Percentiles rank a stretch among this genome's conserved stretches.
phyloP scores from a whole-genome alignment of 2,888 invertebrate species.

The Stomorhina lunata region DNA sequence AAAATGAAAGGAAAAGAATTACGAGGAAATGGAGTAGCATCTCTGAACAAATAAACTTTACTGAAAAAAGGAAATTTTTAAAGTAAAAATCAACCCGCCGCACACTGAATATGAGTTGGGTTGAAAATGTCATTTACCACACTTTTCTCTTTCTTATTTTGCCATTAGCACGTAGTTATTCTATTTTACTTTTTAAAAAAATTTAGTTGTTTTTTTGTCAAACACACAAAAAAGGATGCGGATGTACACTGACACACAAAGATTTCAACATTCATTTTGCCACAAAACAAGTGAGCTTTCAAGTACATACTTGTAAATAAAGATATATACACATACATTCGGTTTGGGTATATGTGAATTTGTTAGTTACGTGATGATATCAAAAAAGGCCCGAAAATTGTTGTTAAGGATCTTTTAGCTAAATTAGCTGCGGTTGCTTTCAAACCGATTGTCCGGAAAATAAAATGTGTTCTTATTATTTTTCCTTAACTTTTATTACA shows the following conservation, averaged over 20 bases:
- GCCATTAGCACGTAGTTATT: slow-evolving; percentile 63
- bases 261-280: neutral
- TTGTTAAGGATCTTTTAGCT: slow-evolving; percentile 54
- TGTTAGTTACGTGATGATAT: slow-evolving; percentile 4
- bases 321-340: too few species aligned
- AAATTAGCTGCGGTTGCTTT: slow-evolving; percentile 64
- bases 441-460: slow-evolving; percentile 62
- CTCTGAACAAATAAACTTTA: slow-evolving; percentile 18
- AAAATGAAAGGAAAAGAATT: neutral
- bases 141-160: slow-evolving; percentile 37
- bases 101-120: slow-evolving; percentile 31
- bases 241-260: slow-evolving; percentile 12
- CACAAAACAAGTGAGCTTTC: slow-evolving; percentile 3
- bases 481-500: slow-evolving; percentile 6
- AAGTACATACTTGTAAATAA: neutral
- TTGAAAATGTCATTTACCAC: slow-evolving; percentile 51
- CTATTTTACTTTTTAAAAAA: slow-evolving; percentile 16
- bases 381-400: slow-evolving; percentile 50
- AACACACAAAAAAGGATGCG: slow-evolving; percentile 6
- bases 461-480: slow-evolving; percentile 59
- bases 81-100: neutral
- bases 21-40: slow-evolving; percentile 1
- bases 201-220: neutral
- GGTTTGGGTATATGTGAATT: neutral
- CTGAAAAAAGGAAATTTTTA: neutral